Evolutionary conservation across 2,113 vertebrate genomes (phyloP), one percentile per base, ranked within the genome.

Genomic region (Dipodomys stephensi): DNA sequence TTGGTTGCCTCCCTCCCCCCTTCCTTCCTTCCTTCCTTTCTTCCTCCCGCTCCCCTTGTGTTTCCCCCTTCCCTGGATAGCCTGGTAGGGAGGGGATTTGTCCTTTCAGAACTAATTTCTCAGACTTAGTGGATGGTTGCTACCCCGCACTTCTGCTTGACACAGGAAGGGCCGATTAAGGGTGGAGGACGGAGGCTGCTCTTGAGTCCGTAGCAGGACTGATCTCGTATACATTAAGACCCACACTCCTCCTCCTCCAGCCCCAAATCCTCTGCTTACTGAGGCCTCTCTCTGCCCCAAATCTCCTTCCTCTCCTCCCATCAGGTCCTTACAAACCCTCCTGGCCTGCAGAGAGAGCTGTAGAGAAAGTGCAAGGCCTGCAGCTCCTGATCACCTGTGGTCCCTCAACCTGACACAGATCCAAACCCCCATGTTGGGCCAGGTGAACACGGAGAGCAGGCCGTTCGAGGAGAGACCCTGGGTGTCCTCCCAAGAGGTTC

Each of bases 21-120:
- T 35, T 35, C 7, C 10, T 39, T 83, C 83, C 23, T 11, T 25
- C 23, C 23, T 84, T 11, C 23, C 74, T 86, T 35, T 30, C 60
- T 77, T 69, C 74, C 69, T 97, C 97, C 83, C 95, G 91, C 97
- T 85, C 88, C 67, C 78, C 93, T 89, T 68, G 93, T 71, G 2
- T 25, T 74, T 62, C 88, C 80, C 22, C 9, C 65, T 93, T 87
- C 92, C 83, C 95, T 93, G 97, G 95, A 96, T 95, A 97, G 96
- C 98, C 98, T 98, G 97, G 87, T 95, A 96, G 96, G 97, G 97
- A 97, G 96, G 97, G 97, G 97, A 97, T 94, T 97, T 97, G 96
- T 96, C 95, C 97, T 98, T 62, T 77, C 28, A 97, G 96, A 98
- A 98, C 97, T 97, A 96, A 97, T 96, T 97, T 98, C 98, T 97